Conservation (phyloP, 1,140 invertebrate genomes). For the Globodera rostochiensis region DNA sequence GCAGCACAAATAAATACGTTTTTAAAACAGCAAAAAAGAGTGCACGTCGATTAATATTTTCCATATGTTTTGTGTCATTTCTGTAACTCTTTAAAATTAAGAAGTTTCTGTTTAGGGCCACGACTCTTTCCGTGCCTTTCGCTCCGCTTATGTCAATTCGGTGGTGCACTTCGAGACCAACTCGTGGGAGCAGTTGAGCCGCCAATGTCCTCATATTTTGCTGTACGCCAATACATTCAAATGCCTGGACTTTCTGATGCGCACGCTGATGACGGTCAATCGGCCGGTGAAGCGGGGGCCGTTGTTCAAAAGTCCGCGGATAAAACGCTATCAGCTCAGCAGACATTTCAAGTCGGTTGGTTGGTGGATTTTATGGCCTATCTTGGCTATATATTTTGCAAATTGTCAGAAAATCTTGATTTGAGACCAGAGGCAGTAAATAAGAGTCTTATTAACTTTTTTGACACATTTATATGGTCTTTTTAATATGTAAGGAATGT, state of each 20-base stretch:
- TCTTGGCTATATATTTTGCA: too few species aligned
- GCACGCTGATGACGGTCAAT: constrained; percentile 91
- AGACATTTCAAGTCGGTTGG: constrained; percentile 76
- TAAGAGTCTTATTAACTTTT: too few species aligned
- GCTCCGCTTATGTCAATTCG: constrained; percentile 88
- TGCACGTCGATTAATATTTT: too few species aligned
- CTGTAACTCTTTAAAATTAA: too few species aligned
- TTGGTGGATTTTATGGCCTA: too few species aligned
- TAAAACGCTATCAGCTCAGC: constrained; percentile 85
- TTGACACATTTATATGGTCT: neutral
- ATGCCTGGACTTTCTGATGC: constrained; percentile 65
- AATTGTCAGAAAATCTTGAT: too few species aligned
- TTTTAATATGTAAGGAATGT: constrained; percentile 72
- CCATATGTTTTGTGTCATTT: too few species aligned
- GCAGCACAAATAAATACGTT: too few species aligned
- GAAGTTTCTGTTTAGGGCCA: constrained; percentile 69
- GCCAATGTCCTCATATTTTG: constrained; percentile 54
- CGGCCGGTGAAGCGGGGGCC: constrained; percentile 85
- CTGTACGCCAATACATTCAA: constrained; percentile 64
- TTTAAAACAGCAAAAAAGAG: neutral
- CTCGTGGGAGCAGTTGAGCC: constrained; percentile 56
- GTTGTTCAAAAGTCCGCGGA: constrained; percentile 81
- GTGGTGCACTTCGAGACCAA: constrained; percentile 86
- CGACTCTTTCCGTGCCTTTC: constrained; percentile 78
- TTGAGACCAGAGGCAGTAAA: too few species aligned